These are phyloP conservation scores for Promerops cafer DNA, from an alignment of 2,113 vertebrate species.

Conservation along the genomic window DNA sequence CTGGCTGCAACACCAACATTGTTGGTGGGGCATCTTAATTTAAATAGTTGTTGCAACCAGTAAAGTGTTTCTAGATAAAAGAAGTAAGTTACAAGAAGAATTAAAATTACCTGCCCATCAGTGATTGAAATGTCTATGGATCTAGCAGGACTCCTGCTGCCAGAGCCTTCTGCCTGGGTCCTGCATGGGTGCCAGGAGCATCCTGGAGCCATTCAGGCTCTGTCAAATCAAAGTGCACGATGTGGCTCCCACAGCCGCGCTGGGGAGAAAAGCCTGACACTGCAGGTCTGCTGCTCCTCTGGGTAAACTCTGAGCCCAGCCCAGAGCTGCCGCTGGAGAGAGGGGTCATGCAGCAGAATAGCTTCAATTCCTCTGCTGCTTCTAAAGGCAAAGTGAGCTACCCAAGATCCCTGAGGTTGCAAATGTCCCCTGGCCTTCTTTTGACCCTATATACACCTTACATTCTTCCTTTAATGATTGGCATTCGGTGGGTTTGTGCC, in stretches of 20 bases:
- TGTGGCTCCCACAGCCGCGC: not conserved
- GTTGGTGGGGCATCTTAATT: not conserved
- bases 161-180: not conserved
- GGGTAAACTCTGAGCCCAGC: not conserved
- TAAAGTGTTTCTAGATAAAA: not conserved
- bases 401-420: slow-evolving; percentile 52
- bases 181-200: not conserved
- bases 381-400: slow-evolving; percentile 8
- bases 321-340: not conserved
- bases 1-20: not conserved
- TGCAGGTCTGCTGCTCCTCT: not conserved
- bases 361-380: slow-evolving; percentile 15
- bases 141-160: not conserved
- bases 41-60: not conserved
- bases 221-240: not conserved
- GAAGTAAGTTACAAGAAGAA: not conserved
- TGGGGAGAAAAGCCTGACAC: not conserved
- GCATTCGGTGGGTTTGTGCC: slow-evolving; percentile 71
- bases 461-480: slow-evolving; percentile 85
- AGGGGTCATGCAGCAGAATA: slow-evolving; percentile 31
- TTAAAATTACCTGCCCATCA: not conserved
- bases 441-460: slow-evolving; percentile 73
- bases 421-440: slow-evolving; percentile 56
- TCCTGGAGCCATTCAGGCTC: not conserved
- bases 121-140: not conserved